Evolutionary conservation across 2,888 invertebrate genomes (phyloP).

Genomic region (Lingula anatina): DNA sequence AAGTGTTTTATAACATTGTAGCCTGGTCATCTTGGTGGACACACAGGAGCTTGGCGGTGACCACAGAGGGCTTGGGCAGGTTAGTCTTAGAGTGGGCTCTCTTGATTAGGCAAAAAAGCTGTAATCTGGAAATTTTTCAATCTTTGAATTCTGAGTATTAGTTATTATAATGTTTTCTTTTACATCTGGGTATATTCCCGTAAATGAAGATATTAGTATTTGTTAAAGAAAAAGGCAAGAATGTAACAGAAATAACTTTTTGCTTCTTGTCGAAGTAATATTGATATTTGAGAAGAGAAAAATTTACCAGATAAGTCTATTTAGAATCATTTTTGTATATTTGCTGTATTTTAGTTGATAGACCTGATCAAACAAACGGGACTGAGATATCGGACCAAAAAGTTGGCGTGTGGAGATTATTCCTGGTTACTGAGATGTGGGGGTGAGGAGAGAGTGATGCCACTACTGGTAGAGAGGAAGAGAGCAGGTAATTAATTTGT

Average conservation of each 20-base stretch:
- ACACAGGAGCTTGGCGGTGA: conserved; percentile 26
- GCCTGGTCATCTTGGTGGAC: conserved; percentile 22
- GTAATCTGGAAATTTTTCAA: background rate
- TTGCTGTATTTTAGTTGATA: conserved; percentile 19
- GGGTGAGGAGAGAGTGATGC: conserved; percentile 16
- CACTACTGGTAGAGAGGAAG: conserved; percentile 24
- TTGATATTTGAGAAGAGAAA: background rate
- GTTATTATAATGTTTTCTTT: no score
- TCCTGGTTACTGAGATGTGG: conserved; percentile 20
- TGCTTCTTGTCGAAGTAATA: background rate
- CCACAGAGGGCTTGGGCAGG: conserved; percentile 18
- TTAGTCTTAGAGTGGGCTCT: no score
- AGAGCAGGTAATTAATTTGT: conserved; percentile 16
- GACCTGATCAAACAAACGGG: conserved; percentile 14
- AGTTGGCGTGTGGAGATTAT: conserved; percentile 21
- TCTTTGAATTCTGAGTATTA: background rate
- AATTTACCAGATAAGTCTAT: conserved; percentile 1
- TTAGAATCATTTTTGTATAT: no score
- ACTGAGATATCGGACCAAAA: conserved; percentile 16
- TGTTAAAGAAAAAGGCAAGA: background rate
- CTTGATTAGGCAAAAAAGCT: no score
- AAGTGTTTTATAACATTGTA: conserved; percentile 6
- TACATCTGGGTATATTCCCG: background rate
- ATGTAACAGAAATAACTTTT: background rate
- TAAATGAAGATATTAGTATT: conserved; percentile 2